phyloP scores from a whole-genome alignment of 1,140 invertebrate species.

The Anoplophora glabripennis region DNA sequence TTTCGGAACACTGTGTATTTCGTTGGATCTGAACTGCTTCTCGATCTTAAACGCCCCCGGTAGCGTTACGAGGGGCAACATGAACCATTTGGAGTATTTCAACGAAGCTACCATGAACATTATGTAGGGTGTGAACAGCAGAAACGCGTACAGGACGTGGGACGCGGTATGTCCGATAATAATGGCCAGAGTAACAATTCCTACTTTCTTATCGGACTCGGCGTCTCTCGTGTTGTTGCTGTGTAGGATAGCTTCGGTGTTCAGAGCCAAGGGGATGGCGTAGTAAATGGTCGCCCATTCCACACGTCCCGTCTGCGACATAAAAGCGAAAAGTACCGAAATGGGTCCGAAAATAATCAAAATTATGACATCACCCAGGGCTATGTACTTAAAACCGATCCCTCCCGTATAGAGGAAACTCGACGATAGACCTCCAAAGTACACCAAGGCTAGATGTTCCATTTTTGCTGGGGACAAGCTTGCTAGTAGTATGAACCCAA shows the following conservation, averaged over 20 bases:
- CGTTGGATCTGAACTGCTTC: slow-evolving; percentile 77
- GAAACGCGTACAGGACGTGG: slow-evolving; percentile 84
- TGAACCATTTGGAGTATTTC: slow-evolving; percentile 82
- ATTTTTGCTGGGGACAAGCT: slow-evolving; percentile 83
- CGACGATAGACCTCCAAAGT: slow-evolving; percentile 94
- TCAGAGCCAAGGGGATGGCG: slow-evolving; percentile 88
- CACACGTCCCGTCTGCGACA: slow-evolving; percentile 84
- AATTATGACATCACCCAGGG: slow-evolving; percentile 85
- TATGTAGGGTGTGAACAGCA: slow-evolving; percentile 90
- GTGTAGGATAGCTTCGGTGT: slow-evolving; percentile 92
- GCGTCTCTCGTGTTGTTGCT: slow-evolving; percentile 92
- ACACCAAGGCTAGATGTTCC: slow-evolving; percentile 90
- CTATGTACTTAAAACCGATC: slow-evolving; percentile 92
- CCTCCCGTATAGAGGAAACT: slow-evolving; percentile 91
- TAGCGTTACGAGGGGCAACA: slow-evolving; percentile 83
- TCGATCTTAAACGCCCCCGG: slow-evolving; percentile 87
- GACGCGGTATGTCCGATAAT: slow-evolving; percentile 88
- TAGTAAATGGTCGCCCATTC: slow-evolving; percentile 87
- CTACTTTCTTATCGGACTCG: slow-evolving; percentile 78
- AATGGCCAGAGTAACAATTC: slow-evolving; percentile 90
- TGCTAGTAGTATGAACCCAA: slow-evolving; percentile 81
- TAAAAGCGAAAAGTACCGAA: slow-evolving; percentile 90
- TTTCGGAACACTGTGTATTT: slow-evolving; percentile 78
- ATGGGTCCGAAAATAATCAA: slow-evolving; percentile 92
- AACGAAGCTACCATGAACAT: slow-evolving; percentile 80